phyloP scores from a whole-genome alignment of 2,113 vertebrate species.

The Sarotherodon lohbergeri region DNA sequence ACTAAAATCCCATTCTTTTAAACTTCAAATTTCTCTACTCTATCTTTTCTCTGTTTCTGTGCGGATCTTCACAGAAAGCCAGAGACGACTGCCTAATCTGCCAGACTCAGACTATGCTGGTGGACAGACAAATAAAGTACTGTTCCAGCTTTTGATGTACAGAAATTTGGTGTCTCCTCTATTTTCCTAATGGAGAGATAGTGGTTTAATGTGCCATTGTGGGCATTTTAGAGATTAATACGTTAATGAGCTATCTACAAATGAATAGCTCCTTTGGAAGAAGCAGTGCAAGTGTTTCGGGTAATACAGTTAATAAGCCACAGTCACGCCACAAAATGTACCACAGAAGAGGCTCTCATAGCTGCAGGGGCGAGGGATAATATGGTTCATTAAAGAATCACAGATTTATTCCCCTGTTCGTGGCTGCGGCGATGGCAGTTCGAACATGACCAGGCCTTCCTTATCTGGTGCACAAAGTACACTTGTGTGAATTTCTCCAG shows the following conservation, averaged over 20 bases:
- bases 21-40: background rate
- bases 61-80: background rate
- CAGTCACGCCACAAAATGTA: constrained; percentile 46
- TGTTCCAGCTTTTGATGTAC: constrained; percentile 7
- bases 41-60: background rate
- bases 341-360: constrained; percentile 24
- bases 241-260: constrained; percentile 34
- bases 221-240: constrained; percentile 35
- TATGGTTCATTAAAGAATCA: constrained; percentile 46
- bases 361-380: constrained; percentile 37
- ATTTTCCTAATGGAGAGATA: constrained; percentile 16
- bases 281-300: constrained; percentile 20
- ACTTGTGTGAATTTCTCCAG: constrained; percentile 26
- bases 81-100: background rate
- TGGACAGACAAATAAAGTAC: background rate
- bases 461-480: constrained; percentile 19
- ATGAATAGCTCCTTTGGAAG: constrained; percentile 47
- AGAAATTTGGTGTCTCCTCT: background rate
- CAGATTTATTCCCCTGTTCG: constrained; percentile 46
- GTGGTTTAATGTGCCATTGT: constrained; percentile 17
- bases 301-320: constrained; percentile 48
- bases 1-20: background rate
- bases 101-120: background rate
- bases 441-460: constrained; percentile 31
- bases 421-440: constrained; percentile 21